A percentile compares a stretch with the other conserved stretches of the same genome.
These are phyloP conservation scores for Drosophila obscura DNA, from an alignment of 1,140 invertebrate species.

Conservation along the genomic window DNA sequence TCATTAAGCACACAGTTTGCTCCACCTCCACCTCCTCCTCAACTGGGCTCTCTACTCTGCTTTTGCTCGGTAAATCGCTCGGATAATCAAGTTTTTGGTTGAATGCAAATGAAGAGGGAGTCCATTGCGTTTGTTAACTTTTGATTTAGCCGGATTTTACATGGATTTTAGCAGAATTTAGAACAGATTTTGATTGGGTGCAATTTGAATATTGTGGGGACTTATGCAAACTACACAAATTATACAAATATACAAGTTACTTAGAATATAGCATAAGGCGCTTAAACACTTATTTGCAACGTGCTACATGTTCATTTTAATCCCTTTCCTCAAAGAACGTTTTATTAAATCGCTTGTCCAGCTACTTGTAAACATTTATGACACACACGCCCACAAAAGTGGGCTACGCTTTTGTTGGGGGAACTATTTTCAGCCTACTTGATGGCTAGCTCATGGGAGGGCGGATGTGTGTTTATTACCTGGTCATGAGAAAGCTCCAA, in stretches of 20 bases:
- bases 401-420: constrained; percentile 3
- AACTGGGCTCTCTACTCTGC: constrained; percentile 13
- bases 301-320: neutral
- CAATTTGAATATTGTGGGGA: neutral
- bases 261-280: too few relatives aligned
- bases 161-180: constrained; percentile 4
- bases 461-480: constrained; percentile 23
- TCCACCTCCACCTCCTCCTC: constrained; percentile 3
- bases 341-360: neutral
- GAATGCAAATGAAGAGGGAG: constrained; percentile 64
- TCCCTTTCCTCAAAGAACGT: neutral
- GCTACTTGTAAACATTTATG: neutral
- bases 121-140: constrained; percentile 66
- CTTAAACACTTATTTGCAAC: neutral
- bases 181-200: constrained; percentile 8
- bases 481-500: constrained; percentile 20
- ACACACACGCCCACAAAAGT: constrained; percentile 10
- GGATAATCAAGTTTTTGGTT: constrained; percentile 63
- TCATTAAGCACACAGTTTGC: constrained; percentile 58
- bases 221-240: neutral
- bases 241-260: too few relatives aligned
- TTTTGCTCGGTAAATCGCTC: constrained; percentile 38
- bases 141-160: constrained; percentile 50
- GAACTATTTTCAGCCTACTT: neutral
- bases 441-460: too few relatives aligned